Evolutionary conservation across 2,888 invertebrate genomes (phyloP), one percentile per base, ranked within the genome.

Genomic region (Hypolimnas misippus): DNA sequence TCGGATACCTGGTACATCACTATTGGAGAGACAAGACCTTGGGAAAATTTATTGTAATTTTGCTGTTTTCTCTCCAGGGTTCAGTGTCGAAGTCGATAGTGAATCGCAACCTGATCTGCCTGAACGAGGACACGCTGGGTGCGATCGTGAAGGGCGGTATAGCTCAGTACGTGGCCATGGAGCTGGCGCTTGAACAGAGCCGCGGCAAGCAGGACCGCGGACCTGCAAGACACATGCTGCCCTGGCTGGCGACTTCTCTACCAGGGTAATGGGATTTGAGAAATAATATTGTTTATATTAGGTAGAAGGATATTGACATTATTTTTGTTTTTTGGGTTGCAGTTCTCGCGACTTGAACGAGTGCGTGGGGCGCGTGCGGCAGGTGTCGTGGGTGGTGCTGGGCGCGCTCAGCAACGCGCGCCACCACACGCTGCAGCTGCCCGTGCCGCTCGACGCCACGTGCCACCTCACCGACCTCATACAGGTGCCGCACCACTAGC

Each of bases 121-220:
- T 98, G 64, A 97, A 98, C 82, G 98, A 99, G 84, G 99, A 99
- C 84, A 98, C 99, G 0, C 90, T 99, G 25, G 99, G 99, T 0
- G 98, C 98, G 0, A 97, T 98, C 54, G 93, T 99, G 57, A 99
- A 99, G 88, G 98, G 98, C 44, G 98, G 98, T 21, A 95, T 99
- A 50, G 98, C 99, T 0, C 97, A 97, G 84, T 97, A 96, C 84
- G 93, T 99, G 57, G 98, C 99, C 0, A 91, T 99, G 81, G 99
- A 99, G 92, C 96, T 99, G 80, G 97, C 98, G 0, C 92, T 97
- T 61, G 97, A 97, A 59, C 97, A 97, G 81, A 94, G 94, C 19
- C 93, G 97, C 57, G 98, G 98, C 79, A 96, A 82, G 38, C 78
- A 77, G 63, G 86, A 86, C 70, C 67, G 78, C 3, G 73, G 65